These are phyloP conservation scores for Galerucella pusilla DNA, from an alignment of 2,888 invertebrate species.

Conservation along the genomic window DNA sequence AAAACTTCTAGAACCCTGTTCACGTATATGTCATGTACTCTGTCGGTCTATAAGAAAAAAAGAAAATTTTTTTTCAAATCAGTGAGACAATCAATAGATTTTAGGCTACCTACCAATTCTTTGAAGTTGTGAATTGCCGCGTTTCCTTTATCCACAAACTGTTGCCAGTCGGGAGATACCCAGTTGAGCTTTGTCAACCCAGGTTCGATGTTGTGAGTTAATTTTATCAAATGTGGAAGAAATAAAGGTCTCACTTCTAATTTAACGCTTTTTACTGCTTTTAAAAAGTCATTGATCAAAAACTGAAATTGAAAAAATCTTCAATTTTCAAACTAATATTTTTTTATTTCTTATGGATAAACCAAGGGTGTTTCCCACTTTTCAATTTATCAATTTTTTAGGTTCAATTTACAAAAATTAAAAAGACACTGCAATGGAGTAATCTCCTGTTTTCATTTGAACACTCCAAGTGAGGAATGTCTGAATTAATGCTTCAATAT, in stretches of 20 bases:
- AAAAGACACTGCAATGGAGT: too few species aligned
- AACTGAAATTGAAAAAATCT: constrained; percentile 67
- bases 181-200: constrained; percentile 85
- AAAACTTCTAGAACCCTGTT: constrained; percentile 91
- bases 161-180: constrained; percentile 86
- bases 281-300: constrained; percentile 80
- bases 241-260: constrained; percentile 91
- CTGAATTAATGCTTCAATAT: too few species aligned
- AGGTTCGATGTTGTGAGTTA: constrained; percentile 85
- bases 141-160: constrained; percentile 80
- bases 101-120: constrained; percentile 69
- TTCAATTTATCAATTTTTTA: too few species aligned
- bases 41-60: constrained; percentile 67
- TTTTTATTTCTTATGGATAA: too few species aligned
- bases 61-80: background rate
- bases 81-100: background rate
- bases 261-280: constrained; percentile 80
- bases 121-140: constrained; percentile 85
- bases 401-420: too few species aligned
- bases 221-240: constrained; percentile 85
- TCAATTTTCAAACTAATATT: background rate
- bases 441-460: too few species aligned
- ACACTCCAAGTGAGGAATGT: too few species aligned
- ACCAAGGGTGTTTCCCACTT: too few species aligned
- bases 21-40: constrained; percentile 90